Percentiles rank a stretch among this genome's conserved stretches.
These are phyloP conservation scores for Montipora foliosa DNA, from an alignment of 64 coral and sea anemone genomes.

Conservation along the genomic window DNA sequence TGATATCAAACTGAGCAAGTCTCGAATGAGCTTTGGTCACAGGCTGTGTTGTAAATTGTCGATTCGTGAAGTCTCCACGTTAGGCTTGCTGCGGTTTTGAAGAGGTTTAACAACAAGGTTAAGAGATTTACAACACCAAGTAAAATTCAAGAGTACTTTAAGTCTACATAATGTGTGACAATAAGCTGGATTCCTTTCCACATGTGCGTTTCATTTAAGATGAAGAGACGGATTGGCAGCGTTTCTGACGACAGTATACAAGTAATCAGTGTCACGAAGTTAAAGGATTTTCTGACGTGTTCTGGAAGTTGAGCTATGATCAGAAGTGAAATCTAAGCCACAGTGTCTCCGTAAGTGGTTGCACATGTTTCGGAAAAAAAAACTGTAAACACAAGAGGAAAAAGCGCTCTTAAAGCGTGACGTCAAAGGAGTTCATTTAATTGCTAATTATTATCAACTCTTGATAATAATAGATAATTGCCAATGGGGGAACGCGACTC, in stretches of 20 bases:
- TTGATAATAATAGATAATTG: slow-evolving; percentile 46
- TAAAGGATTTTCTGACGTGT: slow-evolving; percentile 67
- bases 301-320: slow-evolving; percentile 28
- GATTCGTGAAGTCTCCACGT: slow-evolving; percentile 63
- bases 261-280: slow-evolving; percentile 45
- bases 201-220: slow-evolving; percentile 78
- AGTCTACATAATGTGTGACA: slow-evolving; percentile 54
- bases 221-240: slow-evolving; percentile 31
- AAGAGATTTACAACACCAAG: slow-evolving; percentile 64
- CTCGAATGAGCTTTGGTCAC: neutral
- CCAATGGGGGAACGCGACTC: slow-evolving; percentile 17
- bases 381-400: slow-evolving; percentile 72
- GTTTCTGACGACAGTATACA: neutral
- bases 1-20: neutral
- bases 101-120: slow-evolving; percentile 81
- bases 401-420: slow-evolving; percentile 68
- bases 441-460: slow-evolving; percentile 83
- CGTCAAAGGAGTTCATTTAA: slow-evolving; percentile 86
- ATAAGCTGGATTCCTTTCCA: slow-evolving; percentile 41
- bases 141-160: slow-evolving; percentile 35
- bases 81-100: slow-evolving; percentile 66
- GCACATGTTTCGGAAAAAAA: slow-evolving; percentile 62
- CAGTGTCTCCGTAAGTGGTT: slow-evolving; percentile 74
- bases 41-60: slow-evolving; percentile 21
- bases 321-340: slow-evolving; percentile 78